Base-by-base conservation (phyloP, 2,113 vertebrate species). In the Lophotis ruficrista region DNA sequence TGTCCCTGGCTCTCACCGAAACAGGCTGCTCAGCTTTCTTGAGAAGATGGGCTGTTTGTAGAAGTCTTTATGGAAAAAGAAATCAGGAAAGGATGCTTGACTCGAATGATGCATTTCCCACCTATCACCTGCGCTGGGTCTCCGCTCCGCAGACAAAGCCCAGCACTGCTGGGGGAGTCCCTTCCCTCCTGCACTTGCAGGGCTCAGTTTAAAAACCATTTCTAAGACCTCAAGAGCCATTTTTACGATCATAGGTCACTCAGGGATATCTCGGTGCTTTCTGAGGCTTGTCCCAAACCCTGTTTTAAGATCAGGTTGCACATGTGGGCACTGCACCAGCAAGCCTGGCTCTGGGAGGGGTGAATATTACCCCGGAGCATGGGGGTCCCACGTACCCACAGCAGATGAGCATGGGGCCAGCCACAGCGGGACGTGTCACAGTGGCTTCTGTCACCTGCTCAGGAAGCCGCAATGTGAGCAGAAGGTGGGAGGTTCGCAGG, bases 401-500 rank as follows among this genome's bases (percentile, higher is more conserved):
- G 61, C n/a, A 48, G 56, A 47, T 12, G 50, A 84, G 57, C 2
- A 1, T 4, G 19, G 38, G 27, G 31, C 31, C 45, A 14, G 28
- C 31, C n/a, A 9, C 27, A 27, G 77, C 2, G 1, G 47, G 50
- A 8, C 43, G 6, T 1, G 47, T 23, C 88, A 21, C 43, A 11
- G 37, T 0, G 1, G 47, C 54, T 37, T 4, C 53, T 89, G 72
- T 12, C 77, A 4, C 4, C 84, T 66, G 28, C 83, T n/a, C 57
- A 13, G 71, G 41, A 30, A 45, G 85, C 43, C 3, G 3, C 2
- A 2, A 2, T 0, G 14, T 1, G 25, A 80, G 38, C 12, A 50
- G 35, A 41, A 16, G 6, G 7, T 5, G 86, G 89, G 45, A 86
- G 31, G 10, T 51, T 71, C 53, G 25, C 16, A 43, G 45, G 68